Evolutionary conservation across 2,113 vertebrate species (phyloP), one percentile per base, ranked within the genome.

Genomic region (Illadopsis cleaveri): DNA sequence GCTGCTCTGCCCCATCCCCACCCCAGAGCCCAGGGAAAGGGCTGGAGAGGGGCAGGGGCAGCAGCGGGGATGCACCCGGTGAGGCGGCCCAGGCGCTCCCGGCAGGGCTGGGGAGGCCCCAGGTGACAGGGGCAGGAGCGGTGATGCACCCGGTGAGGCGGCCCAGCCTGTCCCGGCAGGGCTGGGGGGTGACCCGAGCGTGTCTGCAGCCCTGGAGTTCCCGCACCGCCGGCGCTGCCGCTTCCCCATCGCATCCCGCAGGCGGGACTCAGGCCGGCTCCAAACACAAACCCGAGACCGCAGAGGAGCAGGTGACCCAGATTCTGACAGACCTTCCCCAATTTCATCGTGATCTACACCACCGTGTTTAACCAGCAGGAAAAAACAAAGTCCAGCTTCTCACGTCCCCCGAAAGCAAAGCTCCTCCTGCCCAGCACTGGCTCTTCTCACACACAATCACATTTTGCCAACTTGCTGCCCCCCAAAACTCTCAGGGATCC

Each of bases 281-380:
- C 0, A 20, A 25, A 9, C 3, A 12, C 5, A 27, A 25, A 27
- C 2, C 19, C 28, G 44, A 84, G 24, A 57, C 21, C 86, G 24
- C 13, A 3, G 40, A 69, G 87, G 40, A 91, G 62, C 82, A 76
- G 50, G 47, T 58, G 69, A 80, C 76, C 64, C 81, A 54, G 42
- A 64, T 62, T 33, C 57, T 7, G 30, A 12, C 54, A 72, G 30
- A 12, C 45, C 64, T 53, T 30, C 50, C 51, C 44, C n/a, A 14
- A 21, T 24, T 50, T 5, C 12, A 45, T 5, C 45, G 7, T 9
- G 53, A 16, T 35, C 0, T 13, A 0, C n/a, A 15, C 0, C 61
- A 15, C 12, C 0, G 0, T 0, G 9, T 47, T 65, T 20, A n/a
- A 48, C 45, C 56, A 54, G 23, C 28, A 0, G 0, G 5, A 48